Base-by-base conservation (phyloP, 2,888 invertebrate genomes). In the Autographa gamma region DNA sequence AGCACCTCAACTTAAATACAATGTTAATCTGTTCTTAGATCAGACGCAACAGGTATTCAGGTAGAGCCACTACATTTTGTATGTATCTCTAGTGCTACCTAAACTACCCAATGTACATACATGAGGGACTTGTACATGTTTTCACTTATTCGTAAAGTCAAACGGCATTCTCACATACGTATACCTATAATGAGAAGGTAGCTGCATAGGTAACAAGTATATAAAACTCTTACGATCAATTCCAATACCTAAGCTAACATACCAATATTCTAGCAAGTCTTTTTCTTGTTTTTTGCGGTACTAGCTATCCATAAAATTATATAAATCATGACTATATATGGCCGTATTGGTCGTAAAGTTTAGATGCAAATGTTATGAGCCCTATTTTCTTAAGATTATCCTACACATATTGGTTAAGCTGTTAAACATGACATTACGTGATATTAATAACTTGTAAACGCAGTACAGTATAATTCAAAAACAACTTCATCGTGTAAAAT, bases 91-190 rank as follows among this genome's bases (percentile, higher is more conserved):
- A 48, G 18, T 41, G 60, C 31, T 71, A 64, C 62, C 58, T 73
- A n/a, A 67, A 56, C 63, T 66, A 75, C 71, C 79, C 77, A 72
- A 79, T 76, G 71, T 69, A 72, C 67, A 72, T 69, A 71, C 66
- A 66, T 72, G 60, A 70, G 76, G 73, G 80, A 79, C 79, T 79
- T 66, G 66, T 79, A 63, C 76, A 76, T 79, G 83, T 86, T 90
- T 88, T 87, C 87, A 87, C 85, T 86, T 82, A 81, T 83, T 80
- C 77, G 68, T 69, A 74, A 80, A 76, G 73, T 75, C 66, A 76
- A 81, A 76, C 81, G 76, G 74, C 80, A 86, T 88, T 87, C 85
- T 73, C 77, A 82, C 73, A 81, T 80, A 77, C 71, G 68, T 81
- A 83, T 79, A 80, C 77, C 82, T 85, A 83, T 82, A 76, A 82